Percentiles rank a stretch among this genome's conserved stretches.
phyloP scores from a whole-genome alignment of 2,888 invertebrate species.

The Thyatira batis region DNA sequence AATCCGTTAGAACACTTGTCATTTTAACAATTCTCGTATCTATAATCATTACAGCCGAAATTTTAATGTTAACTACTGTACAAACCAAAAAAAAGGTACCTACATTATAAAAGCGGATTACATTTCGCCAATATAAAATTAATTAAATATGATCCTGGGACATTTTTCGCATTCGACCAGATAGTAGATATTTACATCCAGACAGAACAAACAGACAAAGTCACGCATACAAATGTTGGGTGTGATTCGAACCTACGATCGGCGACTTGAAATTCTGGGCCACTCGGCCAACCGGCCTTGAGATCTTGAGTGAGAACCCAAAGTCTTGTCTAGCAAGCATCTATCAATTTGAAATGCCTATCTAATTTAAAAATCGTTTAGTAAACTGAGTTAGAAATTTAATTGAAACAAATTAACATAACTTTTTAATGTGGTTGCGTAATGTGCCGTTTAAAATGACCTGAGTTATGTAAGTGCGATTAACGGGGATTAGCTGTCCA shows the following conservation, averaged over 20 bases:
- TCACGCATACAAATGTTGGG: no score
- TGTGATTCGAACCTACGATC: no score
- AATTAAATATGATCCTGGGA: no score
- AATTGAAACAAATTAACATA: not conserved
- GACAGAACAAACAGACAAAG: no score
- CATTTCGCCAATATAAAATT: no score
- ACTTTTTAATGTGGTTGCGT: not conserved
- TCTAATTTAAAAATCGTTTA: not conserved
- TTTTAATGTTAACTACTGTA: not conserved
- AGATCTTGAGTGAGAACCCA: not conserved
- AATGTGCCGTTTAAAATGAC: not conserved
- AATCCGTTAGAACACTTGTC: slow-evolving; percentile 13
- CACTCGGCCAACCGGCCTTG: no score
- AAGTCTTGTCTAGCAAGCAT: no score
- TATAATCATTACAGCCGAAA: not conserved
- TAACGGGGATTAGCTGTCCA: not conserved
- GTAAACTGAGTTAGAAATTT: not conserved
- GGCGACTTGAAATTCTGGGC: no score
- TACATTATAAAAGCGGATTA: not conserved
- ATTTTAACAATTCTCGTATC: slow-evolving; percentile 3
- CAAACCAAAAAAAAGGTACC: not conserved
- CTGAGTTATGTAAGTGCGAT: not conserved
- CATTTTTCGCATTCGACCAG: no score
- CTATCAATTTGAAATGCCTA: not conserved
- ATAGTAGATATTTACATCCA: no score